Conservation (phyloP, 2,113 vertebrate genomes). For the Loxodonta africana region DNA sequence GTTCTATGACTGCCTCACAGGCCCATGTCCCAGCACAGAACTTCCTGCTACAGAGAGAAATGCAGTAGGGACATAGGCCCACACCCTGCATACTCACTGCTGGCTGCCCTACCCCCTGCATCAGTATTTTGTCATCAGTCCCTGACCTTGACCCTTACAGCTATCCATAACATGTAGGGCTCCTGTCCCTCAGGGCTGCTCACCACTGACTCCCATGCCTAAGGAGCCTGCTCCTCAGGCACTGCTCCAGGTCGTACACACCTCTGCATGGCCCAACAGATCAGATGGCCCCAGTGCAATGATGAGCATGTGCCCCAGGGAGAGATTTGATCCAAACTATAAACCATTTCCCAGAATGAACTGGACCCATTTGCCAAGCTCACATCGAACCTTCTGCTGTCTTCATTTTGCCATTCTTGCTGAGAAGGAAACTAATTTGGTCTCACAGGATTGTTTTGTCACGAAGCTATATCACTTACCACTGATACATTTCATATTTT, state of each 20-base stretch:
- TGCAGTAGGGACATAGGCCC: neutral
- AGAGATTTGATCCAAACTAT: neutral
- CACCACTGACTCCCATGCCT: neutral
- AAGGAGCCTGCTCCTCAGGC: neutral
- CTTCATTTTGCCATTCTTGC: constrained; percentile 37
- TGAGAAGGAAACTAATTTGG: neutral
- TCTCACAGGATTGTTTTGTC: constrained; percentile 44
- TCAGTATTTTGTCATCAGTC: neutral
- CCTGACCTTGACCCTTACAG: neutral
- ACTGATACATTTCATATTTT: neutral
- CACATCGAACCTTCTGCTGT: neutral
- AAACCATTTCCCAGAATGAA: neutral
- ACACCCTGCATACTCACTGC: neutral
- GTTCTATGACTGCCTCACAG: neutral
- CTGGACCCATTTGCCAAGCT: neutral
- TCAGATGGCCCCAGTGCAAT: neutral
- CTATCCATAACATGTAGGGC: rapidly evolving
- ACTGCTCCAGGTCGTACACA: neutral
- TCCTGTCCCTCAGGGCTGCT: neutral
- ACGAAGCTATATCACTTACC: constrained; percentile 23
- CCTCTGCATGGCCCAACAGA: neutral
- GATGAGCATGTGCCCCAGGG: neutral
- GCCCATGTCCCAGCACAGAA: neutral
- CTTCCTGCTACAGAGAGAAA: neutral
- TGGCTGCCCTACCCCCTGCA: neutral